Conservation (phyloP, 1,140 invertebrate genomes). For the Zaprionus ghesquierei region DNA sequence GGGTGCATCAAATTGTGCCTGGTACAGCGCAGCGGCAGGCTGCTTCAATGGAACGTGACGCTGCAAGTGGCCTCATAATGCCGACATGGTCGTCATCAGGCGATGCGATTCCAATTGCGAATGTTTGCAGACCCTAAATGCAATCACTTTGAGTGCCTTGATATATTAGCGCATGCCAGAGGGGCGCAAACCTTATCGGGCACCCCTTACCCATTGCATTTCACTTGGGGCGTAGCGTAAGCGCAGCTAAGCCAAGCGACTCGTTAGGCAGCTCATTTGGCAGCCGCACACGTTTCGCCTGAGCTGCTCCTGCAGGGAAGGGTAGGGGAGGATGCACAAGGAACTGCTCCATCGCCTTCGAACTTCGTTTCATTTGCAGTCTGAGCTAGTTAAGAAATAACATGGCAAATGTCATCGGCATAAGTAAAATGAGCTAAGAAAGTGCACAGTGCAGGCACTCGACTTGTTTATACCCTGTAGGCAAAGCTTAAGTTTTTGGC, state of each 20-base stretch:
- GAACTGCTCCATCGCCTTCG: constrained; percentile 10
- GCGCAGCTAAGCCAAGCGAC: constrained; percentile 57
- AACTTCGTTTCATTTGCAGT: constrained; percentile 61
- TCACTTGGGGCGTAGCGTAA: not conserved
- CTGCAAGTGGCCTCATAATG: constrained; percentile 66
- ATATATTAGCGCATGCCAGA: constrained; percentile 53
- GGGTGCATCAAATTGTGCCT: not conserved
- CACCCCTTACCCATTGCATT: not conserved
- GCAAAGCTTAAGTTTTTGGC: not conserved
- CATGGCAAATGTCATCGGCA: constrained; percentile 61
- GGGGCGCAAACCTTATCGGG: not conserved
- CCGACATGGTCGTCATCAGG: not conserved
- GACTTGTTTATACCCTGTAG: not conserved
- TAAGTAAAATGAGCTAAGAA: constrained; percentile 26
- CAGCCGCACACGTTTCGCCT: constrained; percentile 54
- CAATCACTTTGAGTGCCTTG: constrained; percentile 73
- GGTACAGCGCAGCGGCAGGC: not conserved
- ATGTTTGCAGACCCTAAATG: constrained; percentile 40
- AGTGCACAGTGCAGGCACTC: not conserved
- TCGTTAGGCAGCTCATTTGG: constrained; percentile 61
- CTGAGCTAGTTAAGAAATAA: constrained; percentile 73
- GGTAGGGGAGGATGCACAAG: not conserved
- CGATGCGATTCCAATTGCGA: not conserved
- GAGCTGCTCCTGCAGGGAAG: not conserved
- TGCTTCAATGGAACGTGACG: constrained; percentile 58